Evolutionary conservation across 2,797 vertebrate species (phyloP).

Genomic region (Tokudaia tokunoshimensis): DNA sequence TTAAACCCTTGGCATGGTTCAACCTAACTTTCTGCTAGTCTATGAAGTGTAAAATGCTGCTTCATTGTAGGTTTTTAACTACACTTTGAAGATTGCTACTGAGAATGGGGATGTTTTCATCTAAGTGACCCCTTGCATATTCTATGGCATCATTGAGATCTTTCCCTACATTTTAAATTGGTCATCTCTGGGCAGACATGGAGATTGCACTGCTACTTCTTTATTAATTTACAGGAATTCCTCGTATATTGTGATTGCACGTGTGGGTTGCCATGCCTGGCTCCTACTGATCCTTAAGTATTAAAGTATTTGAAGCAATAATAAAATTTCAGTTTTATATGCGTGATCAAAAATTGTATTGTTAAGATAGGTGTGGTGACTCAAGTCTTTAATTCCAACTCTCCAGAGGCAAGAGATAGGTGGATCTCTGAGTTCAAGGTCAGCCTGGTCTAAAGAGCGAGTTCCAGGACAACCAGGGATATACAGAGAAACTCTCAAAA

Average conservation of each 20-base stretch:
- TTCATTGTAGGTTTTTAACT: background rate
- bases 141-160: background rate
- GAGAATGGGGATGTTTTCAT: conserved; percentile 15
- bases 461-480: background rate
- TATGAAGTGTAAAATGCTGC: conserved; percentile 27
- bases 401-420: background rate
- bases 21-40: background rate
- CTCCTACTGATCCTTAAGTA: background rate
- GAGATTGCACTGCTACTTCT: background rate
- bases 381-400: background rate
- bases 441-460: background rate
- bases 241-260: background rate
- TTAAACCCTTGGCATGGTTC: background rate
- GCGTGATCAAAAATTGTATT: background rate
- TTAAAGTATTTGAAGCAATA: background rate
- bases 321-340: background rate
- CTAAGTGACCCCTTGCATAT: background rate
- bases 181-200: background rate
- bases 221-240: conserved; percentile 31
- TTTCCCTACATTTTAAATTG: background rate
- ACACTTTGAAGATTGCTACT: conserved; percentile 14
- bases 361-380: background rate
- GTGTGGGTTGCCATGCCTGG: background rate
- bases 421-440: background rate
- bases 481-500: background rate